phyloP scores from a whole-genome alignment of 1,140 invertebrate species.

The Bombus cullumanus region DNA sequence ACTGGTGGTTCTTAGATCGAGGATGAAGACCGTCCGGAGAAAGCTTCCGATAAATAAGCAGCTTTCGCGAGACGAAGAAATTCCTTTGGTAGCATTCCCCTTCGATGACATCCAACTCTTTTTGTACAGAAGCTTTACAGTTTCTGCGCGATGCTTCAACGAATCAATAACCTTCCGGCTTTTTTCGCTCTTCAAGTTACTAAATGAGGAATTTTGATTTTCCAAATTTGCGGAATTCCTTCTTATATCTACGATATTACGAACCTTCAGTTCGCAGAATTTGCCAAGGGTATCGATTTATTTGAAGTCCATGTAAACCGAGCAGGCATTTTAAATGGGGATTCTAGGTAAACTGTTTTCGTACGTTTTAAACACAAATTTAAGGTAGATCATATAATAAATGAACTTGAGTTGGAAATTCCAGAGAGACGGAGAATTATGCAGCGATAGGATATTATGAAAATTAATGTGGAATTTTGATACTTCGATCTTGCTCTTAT shows the following conservation, averaged over 20 bases:
- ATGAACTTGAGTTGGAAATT: no score
- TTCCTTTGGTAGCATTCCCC: neutral
- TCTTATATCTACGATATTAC: neutral
- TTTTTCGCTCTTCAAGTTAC: neutral
- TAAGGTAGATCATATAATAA: no score
- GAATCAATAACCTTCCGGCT: neutral
- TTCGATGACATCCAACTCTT: neutral
- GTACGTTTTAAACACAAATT: no score
- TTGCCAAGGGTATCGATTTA: no score
- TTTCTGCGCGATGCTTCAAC: neutral
- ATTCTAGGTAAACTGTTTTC: no score
- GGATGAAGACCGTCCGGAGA: neutral
- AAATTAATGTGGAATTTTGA: no score
- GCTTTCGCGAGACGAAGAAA: neutral
- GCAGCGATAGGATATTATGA: no score
- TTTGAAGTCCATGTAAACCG: no score
- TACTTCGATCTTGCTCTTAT: no score
- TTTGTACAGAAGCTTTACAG: neutral
- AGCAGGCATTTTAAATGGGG: no score
- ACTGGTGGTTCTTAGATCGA: neutral
- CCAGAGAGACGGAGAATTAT: no score
- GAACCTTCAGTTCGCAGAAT: neutral
- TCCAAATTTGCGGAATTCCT: neutral
- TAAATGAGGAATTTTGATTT: neutral
- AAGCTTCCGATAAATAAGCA: slow-evolving; percentile 38